phyloP scores from a whole-genome alignment of 2,797 vertebrate genomes.

The Alosa sapidissima region DNA sequence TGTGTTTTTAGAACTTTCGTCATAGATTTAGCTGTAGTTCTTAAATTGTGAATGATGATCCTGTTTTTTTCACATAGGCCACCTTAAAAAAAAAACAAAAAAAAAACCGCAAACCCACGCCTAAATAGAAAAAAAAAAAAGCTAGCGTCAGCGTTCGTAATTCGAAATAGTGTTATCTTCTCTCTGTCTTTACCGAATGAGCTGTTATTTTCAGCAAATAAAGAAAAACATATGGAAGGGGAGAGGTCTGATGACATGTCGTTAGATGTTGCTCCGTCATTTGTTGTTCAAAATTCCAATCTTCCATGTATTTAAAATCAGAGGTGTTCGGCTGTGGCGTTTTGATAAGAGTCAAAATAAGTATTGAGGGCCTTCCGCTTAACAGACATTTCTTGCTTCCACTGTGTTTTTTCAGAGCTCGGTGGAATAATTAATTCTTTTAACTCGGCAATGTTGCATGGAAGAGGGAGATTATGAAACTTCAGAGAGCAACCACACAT shows the following conservation, averaged over 20 bases:
- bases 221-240: neutral
- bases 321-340: neutral
- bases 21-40: neutral
- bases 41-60: neutral
- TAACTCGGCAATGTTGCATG: constrained; percentile 4
- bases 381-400: neutral
- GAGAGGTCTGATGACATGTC: neutral
- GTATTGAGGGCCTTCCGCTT: neutral
- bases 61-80: no score
- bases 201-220: neutral
- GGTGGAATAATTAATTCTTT: neutral
- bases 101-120: no score
- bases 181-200: neutral
- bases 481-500: neutral
- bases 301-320: neutral
- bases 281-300: neutral
- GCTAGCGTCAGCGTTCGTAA: no score
- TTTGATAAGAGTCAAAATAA: constrained; percentile 2
- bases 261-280: neutral
- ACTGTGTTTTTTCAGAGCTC: neutral
- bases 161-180: neutral
- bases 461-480: neutral
- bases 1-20: neutral
- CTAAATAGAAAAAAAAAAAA: no score
- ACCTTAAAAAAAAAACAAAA: no score